Conservation (phyloP, 92 coral and sea anemone genomes). For the Paragorgia papillata region DNA sequence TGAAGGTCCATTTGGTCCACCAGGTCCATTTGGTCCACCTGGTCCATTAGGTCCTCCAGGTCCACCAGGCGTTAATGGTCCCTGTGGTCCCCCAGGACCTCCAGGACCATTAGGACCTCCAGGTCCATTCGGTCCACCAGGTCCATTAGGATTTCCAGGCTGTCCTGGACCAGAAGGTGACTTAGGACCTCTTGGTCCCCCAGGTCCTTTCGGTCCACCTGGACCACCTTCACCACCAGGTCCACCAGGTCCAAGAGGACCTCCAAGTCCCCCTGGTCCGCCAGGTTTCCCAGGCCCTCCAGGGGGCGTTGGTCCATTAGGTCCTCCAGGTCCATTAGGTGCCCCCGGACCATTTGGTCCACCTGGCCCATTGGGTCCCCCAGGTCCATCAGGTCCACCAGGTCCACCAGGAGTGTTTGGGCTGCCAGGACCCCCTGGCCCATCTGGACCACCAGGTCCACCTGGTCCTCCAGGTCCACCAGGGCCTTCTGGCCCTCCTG, state of each 20-base stretch:
- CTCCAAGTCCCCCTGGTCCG: conserved; percentile 67
- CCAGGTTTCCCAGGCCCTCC: conserved; percentile 28
- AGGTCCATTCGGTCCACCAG: conserved; percentile 44
- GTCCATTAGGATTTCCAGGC: conserved; percentile 86
- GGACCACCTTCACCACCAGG: conserved; percentile 65
- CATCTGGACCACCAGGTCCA: conserved; percentile 68
- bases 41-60: conserved; percentile 10
- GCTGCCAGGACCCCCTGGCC: conserved; percentile 75
- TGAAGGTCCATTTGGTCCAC: conserved; percentile 9
- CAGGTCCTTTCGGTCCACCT: conserved; percentile 70
- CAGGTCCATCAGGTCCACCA: conserved; percentile 83
- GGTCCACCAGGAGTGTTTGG: conserved; percentile 88
- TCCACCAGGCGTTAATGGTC: conserved; percentile 44
- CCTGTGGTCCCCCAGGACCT: conserved; percentile 50
- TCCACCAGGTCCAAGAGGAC: conserved; percentile 60
- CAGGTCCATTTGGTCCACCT: conserved; percentile 22
- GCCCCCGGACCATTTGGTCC: neutral
- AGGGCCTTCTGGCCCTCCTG: conserved; percentile 76
- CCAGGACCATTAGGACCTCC: conserved; percentile 33
- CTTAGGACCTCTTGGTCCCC: conserved; percentile 78
- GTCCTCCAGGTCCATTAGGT: conserved; percentile 1
- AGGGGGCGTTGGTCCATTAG: neutral
- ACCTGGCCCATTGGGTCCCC: conserved; percentile 60
- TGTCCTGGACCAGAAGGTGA: conserved; percentile 87
- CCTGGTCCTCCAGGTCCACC: conserved; percentile 69